Evolutionary conservation across 2,113 vertebrate genomes (phyloP).

Genomic region (Carassius carassius): DNA sequence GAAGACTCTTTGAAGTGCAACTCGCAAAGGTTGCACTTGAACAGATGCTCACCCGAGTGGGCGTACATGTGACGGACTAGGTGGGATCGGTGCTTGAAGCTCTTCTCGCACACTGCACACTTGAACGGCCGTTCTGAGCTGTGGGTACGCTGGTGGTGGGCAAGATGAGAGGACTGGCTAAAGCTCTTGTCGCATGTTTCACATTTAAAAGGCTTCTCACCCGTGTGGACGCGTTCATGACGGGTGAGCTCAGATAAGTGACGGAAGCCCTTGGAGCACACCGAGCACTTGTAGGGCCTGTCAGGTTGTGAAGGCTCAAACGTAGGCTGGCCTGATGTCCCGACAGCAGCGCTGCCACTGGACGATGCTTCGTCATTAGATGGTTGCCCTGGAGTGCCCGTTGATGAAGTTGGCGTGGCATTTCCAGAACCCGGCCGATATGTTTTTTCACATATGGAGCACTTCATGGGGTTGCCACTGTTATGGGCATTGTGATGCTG

Average conservation of each 20-base stretch:
- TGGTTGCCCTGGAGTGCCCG: conserved; percentile 68
- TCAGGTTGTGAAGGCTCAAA: conserved; percentile 75
- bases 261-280: conserved; percentile 96
- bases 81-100: conserved; percentile 97
- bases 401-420: conserved; percentile 62
- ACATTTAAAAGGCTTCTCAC: conserved; percentile 96
- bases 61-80: conserved; percentile 98
- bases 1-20: conserved; percentile 96
- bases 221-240: conserved; percentile 94
- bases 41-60: conserved; percentile 92
- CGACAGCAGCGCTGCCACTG: conserved; percentile 73
- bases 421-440: conserved; percentile 81
- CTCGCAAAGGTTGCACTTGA: conserved; percentile 95
- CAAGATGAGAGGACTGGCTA: conserved; percentile 95
- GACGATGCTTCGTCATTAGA: conserved; percentile 65
- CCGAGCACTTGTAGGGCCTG: conserved; percentile 91
- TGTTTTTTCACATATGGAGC: conserved; percentile 96
- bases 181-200: conserved; percentile 96
- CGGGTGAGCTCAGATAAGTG: conserved; percentile 93
- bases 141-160: conserved; percentile 96
- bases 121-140: conserved; percentile 95
- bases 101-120: conserved; percentile 95
- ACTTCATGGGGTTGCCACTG: conserved; percentile 87
- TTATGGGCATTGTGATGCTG: conserved; percentile 94
- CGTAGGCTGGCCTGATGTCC: conserved; percentile 64